Conservation (phyloP, 2,797 vertebrate species). For the Enteromius fasciolatus region DNA sequence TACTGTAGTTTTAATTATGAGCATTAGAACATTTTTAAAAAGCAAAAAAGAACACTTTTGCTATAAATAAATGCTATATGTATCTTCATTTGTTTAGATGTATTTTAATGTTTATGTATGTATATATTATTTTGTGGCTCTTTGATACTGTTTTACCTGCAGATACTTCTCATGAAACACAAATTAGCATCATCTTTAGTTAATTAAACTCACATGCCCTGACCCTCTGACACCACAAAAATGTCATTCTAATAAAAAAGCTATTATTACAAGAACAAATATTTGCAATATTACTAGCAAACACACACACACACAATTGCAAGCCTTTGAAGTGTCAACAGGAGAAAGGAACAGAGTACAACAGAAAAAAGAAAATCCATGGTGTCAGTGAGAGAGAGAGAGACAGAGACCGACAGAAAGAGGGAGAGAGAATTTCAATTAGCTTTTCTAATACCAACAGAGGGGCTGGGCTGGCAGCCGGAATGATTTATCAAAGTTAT, state of each 20-base stretch:
- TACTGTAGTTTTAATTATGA: neutral
- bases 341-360: constrained; percentile 43
- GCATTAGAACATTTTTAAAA: neutral
- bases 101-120: neutral
- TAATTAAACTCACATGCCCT: constrained; percentile 11
- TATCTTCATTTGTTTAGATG: neutral
- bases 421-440: constrained; percentile 72
- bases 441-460: constrained; percentile 81
- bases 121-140: neutral
- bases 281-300: constrained; percentile 28
- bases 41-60: neutral
- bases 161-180: neutral
- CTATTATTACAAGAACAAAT: constrained; percentile 29
- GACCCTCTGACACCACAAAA: neutral
- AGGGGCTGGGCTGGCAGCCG: constrained; percentile 76
- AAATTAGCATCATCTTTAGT: neutral
- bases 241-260: constrained; percentile 1
- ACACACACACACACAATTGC: constrained; percentile 35
- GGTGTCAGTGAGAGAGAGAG: constrained; percentile 23
- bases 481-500: constrained; percentile 86
- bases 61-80: neutral
- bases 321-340: constrained; percentile 54
- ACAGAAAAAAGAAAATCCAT: constrained; percentile 50
- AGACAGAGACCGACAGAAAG: constrained; percentile 40
- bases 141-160: neutral